These are phyloP conservation scores for Sebastes trivittatus DNA, from an alignment of 2,797 vertebrate genomes.

Conservation along the genomic window DNA sequence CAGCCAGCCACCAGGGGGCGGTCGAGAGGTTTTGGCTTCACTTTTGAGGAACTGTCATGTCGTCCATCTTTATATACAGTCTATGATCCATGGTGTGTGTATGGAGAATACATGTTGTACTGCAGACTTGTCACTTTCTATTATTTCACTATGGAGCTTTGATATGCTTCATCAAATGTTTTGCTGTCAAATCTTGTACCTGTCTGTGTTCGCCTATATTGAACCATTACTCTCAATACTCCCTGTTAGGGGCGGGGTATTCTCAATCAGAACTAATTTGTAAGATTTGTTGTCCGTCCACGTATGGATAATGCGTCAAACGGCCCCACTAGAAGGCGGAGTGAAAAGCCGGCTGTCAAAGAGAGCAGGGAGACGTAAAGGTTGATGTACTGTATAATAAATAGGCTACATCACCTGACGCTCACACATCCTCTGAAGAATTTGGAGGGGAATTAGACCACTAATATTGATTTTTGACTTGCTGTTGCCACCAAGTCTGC, in stretches of 20 bases:
- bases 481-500: not conserved
- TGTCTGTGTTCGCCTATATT: not conserved
- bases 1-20: too few relatives aligned
- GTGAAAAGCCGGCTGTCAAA: too few relatives aligned
- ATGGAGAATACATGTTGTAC: not conserved
- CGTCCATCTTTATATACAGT: too few relatives aligned
- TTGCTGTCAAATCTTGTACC: not conserved
- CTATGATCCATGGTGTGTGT: not conserved
- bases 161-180: not conserved
- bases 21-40: too few relatives aligned
- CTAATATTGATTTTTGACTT: slow-evolving; percentile 6
- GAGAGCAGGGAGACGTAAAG: not conserved
- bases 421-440: not conserved
- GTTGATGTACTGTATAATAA: not conserved
- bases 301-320: too few relatives aligned
- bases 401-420: not conserved
- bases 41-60: too few relatives aligned
- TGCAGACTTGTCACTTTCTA: not conserved
- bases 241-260: not conserved
- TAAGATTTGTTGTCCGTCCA: too few relatives aligned
- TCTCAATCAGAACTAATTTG: not conserved
- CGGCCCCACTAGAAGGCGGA: too few relatives aligned
- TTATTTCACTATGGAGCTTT: not conserved
- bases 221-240: slow-evolving; percentile 1
- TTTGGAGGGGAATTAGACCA: not conserved